phyloP scores from a whole-genome alignment of 2,888 invertebrate species.

The Apotomis capreana region DNA sequence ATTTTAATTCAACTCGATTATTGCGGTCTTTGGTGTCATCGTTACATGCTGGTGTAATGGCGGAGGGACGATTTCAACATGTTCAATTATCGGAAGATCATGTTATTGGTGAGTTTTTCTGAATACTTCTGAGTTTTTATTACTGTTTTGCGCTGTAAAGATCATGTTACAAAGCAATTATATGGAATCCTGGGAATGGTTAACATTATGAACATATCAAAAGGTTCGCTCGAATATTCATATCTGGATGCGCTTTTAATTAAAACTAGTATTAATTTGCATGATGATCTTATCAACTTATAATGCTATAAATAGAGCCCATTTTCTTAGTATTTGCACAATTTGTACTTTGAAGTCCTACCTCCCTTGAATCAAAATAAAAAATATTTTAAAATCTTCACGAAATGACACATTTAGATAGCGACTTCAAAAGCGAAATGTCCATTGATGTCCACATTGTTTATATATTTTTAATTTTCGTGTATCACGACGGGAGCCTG shows the following conservation, averaged over 20 bases:
- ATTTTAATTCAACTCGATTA: conserved; percentile 68
- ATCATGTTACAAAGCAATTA: conserved; percentile 37
- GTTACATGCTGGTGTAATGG: conserved; percentile 49
- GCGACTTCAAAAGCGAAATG: conserved; percentile 31
- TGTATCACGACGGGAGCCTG: conserved; percentile 72
- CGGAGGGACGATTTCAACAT: conserved; percentile 35
- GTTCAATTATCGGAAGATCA: conserved; percentile 24
- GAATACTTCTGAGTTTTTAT: conserved; percentile 3
- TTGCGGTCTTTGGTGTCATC: conserved; percentile 52
- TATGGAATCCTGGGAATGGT: conserved; percentile 7
- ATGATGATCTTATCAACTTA: conserved; percentile 31
- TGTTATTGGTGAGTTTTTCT: conserved; percentile 15
- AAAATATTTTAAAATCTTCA: no score
- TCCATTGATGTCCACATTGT: conserved; percentile 57
- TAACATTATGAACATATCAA: conserved; percentile 22
- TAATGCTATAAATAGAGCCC: background rate
- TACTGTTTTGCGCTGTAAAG: conserved; percentile 19
- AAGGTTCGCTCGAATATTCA: conserved; percentile 10
- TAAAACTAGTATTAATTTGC: background rate
- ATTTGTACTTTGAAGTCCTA: no score
- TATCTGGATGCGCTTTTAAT: conserved; percentile 16
- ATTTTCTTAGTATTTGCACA: no score
- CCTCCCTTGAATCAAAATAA: no score
- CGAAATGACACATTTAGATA: no score
- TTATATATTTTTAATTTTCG: conserved; percentile 64